Evolutionary conservation across 2,888 invertebrate species (phyloP).

Genomic region (Leucophenga maculata): DNA sequence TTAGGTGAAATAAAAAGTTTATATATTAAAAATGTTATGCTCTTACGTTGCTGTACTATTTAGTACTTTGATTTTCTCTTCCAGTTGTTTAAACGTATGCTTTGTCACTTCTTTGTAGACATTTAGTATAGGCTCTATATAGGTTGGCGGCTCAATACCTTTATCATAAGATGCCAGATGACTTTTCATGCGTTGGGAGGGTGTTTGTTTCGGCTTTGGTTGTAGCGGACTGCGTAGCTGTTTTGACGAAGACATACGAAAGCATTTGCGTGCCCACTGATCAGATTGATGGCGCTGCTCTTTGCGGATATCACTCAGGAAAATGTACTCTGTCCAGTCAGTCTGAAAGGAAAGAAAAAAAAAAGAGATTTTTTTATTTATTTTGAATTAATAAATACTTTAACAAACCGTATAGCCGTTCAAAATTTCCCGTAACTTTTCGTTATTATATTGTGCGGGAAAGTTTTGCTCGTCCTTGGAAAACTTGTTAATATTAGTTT

Average conservation of each 20-base stretch:
- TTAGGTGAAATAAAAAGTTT: neutral
- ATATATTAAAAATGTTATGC: neutral
- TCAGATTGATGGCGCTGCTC: slow-evolving; percentile 74
- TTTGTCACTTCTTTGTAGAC: slow-evolving; percentile 51
- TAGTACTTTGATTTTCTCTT: slow-evolving; percentile 69
- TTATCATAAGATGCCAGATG: slow-evolving; percentile 79
- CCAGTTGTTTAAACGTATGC: slow-evolving; percentile 61
- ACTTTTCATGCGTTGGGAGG: slow-evolving; percentile 75
- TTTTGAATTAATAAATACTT: neutral
- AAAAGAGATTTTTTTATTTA: slow-evolving; percentile 18
- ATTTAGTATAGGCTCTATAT: slow-evolving; percentile 45
- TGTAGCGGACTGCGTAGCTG: slow-evolving; percentile 52
- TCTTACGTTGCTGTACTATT: slow-evolving; percentile 73
- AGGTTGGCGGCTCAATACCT: slow-evolving; percentile 75
- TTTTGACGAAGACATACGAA: slow-evolving; percentile 65
- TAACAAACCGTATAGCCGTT: slow-evolving; percentile 75
- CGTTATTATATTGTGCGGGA: slow-evolving; percentile 82
- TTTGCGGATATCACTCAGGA: slow-evolving; percentile 75
- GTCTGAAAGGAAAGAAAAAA: slow-evolving; percentile 60
- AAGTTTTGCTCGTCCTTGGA: slow-evolving; percentile 72
- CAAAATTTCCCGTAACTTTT: slow-evolving; percentile 77
- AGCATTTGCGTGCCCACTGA: slow-evolving; percentile 75
- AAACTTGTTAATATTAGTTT: slow-evolving; percentile 80
- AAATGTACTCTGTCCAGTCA: slow-evolving; percentile 81
- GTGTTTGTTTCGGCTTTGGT: slow-evolving; percentile 68